Conservation (phyloP, 2,888 invertebrate species). For the Gymnocheta viridis region DNA sequence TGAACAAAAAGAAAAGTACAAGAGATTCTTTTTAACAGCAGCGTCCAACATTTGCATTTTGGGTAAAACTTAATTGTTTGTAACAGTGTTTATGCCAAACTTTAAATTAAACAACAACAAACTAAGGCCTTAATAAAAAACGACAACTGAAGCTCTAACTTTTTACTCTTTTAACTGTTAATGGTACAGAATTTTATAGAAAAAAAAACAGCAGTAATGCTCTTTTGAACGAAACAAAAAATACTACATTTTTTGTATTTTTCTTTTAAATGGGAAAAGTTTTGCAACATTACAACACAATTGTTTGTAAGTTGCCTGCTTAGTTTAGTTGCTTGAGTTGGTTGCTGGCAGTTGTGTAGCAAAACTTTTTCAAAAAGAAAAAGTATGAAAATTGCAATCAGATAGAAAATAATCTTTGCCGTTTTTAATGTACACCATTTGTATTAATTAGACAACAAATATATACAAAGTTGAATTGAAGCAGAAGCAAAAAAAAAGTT, state of each 20-base stretch:
- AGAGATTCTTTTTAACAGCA: neutral
- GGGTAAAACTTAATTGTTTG: constrained; percentile 55
- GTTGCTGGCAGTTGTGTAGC: constrained; percentile 17
- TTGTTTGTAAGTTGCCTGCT: constrained; percentile 62
- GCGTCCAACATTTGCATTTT: constrained; percentile 30
- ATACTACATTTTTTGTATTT: constrained; percentile 18
- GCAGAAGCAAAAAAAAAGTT: constrained; percentile 18
- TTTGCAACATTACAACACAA: constrained; percentile 67
- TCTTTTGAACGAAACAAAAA: constrained; percentile 28
- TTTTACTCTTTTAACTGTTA: constrained; percentile 47
- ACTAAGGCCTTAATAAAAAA: constrained; percentile 20
- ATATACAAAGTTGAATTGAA: constrained; percentile 57
- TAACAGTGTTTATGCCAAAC: constrained; percentile 43
- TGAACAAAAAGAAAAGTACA: neutral
- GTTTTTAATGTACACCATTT: constrained; percentile 71
- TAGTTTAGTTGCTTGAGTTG: constrained; percentile 32
- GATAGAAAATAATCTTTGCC: constrained; percentile 68
- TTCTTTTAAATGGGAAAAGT: constrained; percentile 72
- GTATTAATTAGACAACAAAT: constrained; percentile 72
- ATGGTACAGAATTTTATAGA: constrained; percentile 5
- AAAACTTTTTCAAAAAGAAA: constrained; percentile 41
- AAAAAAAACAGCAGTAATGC: constrained; percentile 28
- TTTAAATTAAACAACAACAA: constrained; percentile 45
- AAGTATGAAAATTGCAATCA: constrained; percentile 55
- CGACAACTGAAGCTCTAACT: constrained; percentile 32